Evolutionary conservation across 2,113 vertebrate genomes (phyloP), one percentile per base, ranked within the genome.

Genomic region (Periophthalmus modestus): DNA sequence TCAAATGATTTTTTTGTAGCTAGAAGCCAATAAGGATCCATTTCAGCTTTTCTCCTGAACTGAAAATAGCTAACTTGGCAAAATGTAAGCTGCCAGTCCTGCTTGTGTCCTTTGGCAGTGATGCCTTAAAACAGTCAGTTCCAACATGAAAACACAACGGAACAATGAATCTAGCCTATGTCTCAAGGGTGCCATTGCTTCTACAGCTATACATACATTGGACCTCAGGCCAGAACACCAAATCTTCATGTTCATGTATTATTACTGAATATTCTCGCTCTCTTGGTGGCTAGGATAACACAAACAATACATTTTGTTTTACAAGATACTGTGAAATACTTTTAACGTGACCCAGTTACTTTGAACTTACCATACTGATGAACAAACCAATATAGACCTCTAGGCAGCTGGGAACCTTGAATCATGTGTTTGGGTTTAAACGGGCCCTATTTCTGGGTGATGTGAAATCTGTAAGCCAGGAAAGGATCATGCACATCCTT

Each of bases 1-100:
- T 33, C 67, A 72, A 81, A 73, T 48, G 16, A 21, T 33, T 18
- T 59, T 15, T 59, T 52, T 24, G 66, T 21, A 59, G 69, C 62
- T 83, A 67, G 75, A 81, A 77, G 67, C 68, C 72, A 54, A 10
- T 48, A 16, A 69, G 72, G 80, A 78, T 82, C 84, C 50, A 69
- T 66, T 71, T 62, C 65, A 48, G 55, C 72, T 74, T 81, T 74
- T 83, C 75, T 71, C 58, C 10, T 48, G 34, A 83, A 85, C 82
- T 86, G 73, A 90, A 91, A 92, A 91, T 90, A 91, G 73, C 82
- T 71, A 88, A 89, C 80, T 76, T 71, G 73, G 86, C 82, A 87
- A 83, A 89, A 85, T 72, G 74, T 67, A 84, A 82, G 89, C 83
- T 19, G 66, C 80, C 57, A 57, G 57, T 81, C 72, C 24, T 66